Conservation (phyloP, 2,113 vertebrate genomes). For the Aleadryas rufinucha region DNA sequence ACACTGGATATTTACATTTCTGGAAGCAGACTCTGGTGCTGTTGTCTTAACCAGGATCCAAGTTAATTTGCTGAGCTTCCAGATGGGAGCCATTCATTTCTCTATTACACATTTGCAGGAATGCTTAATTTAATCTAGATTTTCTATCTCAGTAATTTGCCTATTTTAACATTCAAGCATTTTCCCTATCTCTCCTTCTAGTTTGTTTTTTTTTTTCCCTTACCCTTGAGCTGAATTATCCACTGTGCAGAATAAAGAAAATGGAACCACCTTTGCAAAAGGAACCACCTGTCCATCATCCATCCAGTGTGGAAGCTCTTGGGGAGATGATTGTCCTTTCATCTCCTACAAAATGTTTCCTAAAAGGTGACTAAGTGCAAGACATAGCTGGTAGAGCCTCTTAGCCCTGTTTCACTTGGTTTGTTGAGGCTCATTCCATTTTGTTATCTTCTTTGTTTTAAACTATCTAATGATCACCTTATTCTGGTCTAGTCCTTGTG, state of each 20-base stretch:
- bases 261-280: background rate
- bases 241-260: background rate
- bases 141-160: constrained; percentile 7
- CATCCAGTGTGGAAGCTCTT: background rate
- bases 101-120: constrained; percentile 22
- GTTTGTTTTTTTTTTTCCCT: background rate
- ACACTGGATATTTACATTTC: constrained; percentile 20
- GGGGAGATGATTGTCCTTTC: background rate
- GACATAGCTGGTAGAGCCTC: background rate
- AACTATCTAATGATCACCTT: background rate
- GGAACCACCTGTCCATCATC: background rate
- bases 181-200: background rate
- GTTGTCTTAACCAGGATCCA: background rate
- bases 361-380: background rate
- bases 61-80: constrained; percentile 35
- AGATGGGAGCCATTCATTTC: constrained; percentile 19
- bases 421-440: background rate
- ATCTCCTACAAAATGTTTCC: background rate
- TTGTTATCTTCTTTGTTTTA: background rate
- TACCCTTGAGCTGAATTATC: background rate
- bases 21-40: constrained; percentile 12
- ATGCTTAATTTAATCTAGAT: constrained; percentile 48
- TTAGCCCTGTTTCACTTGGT: background rate
- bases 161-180: background rate
- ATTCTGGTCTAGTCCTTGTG: background rate